Percentiles rank a stretch among this genome's conserved stretches.
phyloP scores from a whole-genome alignment of 2,888 invertebrate genomes.

The Phytoseiulus persimilis region DNA sequence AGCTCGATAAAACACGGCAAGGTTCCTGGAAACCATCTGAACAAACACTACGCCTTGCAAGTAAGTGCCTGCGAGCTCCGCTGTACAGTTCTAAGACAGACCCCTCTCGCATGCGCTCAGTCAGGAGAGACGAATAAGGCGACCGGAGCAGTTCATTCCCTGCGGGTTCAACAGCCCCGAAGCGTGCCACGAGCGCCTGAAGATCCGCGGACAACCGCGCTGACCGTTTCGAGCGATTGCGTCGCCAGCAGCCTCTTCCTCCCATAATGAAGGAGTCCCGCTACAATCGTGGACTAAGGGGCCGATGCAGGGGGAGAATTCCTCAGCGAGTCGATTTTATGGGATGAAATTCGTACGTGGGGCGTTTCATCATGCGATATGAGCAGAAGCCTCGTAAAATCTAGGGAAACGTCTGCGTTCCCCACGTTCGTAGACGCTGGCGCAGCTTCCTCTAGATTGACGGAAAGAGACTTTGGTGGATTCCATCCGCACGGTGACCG shows the following conservation, averaged over 20 bases:
- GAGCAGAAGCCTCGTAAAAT: no score
- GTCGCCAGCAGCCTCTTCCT: no score
- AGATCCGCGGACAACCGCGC: no score
- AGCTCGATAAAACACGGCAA: conserved; percentile 25
- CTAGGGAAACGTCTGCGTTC: no score
- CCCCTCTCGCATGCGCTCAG: background rate
- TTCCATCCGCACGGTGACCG: no score
- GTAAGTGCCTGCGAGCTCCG: background rate
- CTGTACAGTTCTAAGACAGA: background rate
- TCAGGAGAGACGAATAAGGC: background rate
- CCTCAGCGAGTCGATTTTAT: background rate
- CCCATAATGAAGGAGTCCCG: background rate
- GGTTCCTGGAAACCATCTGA: conserved; percentile 36
- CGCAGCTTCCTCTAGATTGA: no score
- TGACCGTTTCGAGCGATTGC: no score
- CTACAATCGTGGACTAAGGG: background rate
- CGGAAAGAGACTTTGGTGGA: no score
- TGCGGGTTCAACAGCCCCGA: no score
- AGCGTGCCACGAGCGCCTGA: no score
- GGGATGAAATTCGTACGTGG: background rate
- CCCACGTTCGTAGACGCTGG: no score
- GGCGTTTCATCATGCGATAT: no score
- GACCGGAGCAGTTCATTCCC: background rate
- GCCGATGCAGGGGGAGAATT: background rate
- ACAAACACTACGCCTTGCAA: conserved; percentile 29